Evolutionary conservation across 92 coral and sea anemone species (phyloP).

Genomic region (Montipora capitata): DNA sequence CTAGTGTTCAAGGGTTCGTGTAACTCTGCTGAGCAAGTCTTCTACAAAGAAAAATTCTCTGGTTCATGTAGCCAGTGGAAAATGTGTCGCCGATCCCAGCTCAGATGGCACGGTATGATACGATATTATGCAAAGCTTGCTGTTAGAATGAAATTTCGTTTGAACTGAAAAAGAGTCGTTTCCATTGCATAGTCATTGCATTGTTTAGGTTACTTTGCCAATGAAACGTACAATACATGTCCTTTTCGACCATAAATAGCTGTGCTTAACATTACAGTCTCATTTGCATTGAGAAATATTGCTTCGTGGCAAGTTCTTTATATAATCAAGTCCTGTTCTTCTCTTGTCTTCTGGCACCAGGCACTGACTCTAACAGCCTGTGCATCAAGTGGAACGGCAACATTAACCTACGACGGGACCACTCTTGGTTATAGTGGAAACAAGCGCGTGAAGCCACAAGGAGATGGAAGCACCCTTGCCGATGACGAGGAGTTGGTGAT

Average conservation of each 20-base stretch:
- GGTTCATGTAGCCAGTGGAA: slow-evolving; percentile 38
- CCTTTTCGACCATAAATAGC: not conserved
- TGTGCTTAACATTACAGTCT: not conserved
- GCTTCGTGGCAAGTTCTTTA: not conserved
- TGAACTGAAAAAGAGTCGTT: not conserved
- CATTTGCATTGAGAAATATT: not conserved
- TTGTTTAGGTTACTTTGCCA: not conserved
- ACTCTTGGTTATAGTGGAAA: slow-evolving; percentile 11
- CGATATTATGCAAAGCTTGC: no score
- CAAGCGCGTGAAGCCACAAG: slow-evolving; percentile 36
- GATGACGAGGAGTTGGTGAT: slow-evolving; percentile 43
- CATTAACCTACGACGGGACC: slow-evolving; percentile 33
- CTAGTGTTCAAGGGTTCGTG: slow-evolving; percentile 30
- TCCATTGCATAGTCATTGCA: not conserved
- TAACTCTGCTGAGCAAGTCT: slow-evolving; percentile 54
- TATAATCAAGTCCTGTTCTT: not conserved
- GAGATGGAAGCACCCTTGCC: slow-evolving; percentile 14
- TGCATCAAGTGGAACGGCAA: slow-evolving; percentile 12
- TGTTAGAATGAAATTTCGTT: no score
- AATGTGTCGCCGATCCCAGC: slow-evolving; percentile 38
- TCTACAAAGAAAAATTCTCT: slow-evolving; percentile 38
- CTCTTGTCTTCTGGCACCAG: slow-evolving; percentile 17
- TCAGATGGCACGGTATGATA: slow-evolving; percentile 34
- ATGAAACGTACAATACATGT: not conserved
- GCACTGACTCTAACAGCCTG: slow-evolving; percentile 45